These are phyloP conservation scores for Agapornis canus DNA, from an alignment of 2,797 vertebrate species.

Conservation along the genomic window DNA sequence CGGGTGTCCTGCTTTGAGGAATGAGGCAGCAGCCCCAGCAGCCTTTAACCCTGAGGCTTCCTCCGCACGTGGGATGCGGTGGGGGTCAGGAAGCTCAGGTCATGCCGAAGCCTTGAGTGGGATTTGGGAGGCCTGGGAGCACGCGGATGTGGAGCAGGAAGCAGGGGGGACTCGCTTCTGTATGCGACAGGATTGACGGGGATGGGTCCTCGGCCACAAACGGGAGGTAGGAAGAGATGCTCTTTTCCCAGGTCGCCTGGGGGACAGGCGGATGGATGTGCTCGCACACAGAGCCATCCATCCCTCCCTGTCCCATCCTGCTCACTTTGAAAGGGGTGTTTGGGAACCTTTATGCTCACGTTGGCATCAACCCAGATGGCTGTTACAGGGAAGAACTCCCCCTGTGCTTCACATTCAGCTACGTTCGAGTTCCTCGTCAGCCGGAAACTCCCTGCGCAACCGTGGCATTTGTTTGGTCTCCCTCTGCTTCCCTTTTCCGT, in stretches of 20 bases:
- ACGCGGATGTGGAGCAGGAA: not conserved
- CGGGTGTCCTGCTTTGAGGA: not conserved
- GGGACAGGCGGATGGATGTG: not conserved
- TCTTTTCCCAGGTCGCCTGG: constrained; percentile 3
- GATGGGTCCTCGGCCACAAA: not conserved
- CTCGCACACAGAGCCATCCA: not conserved
- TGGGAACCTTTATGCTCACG: not conserved
- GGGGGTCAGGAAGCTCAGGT: constrained; percentile 4
- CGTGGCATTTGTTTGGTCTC: not conserved
- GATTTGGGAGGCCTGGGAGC: not conserved
- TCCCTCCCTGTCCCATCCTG: not conserved
- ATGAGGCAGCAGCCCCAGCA: not conserved
- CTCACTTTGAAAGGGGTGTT: not conserved
- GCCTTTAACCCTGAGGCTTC: not conserved
- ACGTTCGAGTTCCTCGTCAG: not conserved
- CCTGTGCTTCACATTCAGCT: not conserved
- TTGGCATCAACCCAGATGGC: not conserved
- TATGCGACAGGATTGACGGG: not conserved
- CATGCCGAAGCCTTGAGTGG: not conserved
- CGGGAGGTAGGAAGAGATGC: constrained; percentile 29
- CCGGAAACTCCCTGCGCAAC: not conserved
- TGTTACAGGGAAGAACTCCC: not conserved
- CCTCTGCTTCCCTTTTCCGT: constrained; percentile 20
- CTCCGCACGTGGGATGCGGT: not conserved
- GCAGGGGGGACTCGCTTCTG: not conserved